These are phyloP conservation scores for Martes martes DNA, from an alignment of 2,113 vertebrate species.

Conservation along the genomic window DNA sequence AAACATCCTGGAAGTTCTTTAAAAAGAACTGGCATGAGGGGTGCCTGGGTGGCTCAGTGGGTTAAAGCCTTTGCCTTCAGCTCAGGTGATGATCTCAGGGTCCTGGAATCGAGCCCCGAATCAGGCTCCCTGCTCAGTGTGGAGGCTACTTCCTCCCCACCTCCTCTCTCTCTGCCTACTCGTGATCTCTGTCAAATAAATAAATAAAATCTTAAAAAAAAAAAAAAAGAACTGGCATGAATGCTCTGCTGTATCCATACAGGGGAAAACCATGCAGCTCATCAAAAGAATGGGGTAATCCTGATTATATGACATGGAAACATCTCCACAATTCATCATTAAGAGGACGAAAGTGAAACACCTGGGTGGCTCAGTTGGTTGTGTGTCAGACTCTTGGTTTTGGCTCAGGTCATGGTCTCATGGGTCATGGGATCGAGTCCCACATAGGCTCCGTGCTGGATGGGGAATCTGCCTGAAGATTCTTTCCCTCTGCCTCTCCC, in stretches of 20 bases:
- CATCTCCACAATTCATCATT: not conserved
- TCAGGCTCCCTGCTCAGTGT: no score
- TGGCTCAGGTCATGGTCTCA: not conserved
- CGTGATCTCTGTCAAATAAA: no score
- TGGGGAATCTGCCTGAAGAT: not conserved
- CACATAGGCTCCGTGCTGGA: not conserved
- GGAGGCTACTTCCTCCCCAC: no score
- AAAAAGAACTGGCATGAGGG: not conserved
- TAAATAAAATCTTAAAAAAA: no score
- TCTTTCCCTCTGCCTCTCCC: not conserved
- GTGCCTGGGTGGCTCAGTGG: no score
- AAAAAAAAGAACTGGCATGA: not conserved
- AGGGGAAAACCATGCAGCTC: not conserved
- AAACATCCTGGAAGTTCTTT: not conserved
- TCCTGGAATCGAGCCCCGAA: no score
- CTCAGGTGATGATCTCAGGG: no score
- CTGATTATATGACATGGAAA: not conserved
- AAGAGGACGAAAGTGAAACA: not conserved
- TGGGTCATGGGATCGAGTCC: not conserved
- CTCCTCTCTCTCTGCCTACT: no score
- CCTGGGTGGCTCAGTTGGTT: not conserved
- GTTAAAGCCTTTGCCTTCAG: no score
- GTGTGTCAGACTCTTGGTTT: not conserved
- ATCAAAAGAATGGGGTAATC: not conserved
- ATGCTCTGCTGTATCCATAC: not conserved